These are phyloP conservation scores for Electrophaes corylata DNA, from an alignment of 2,888 invertebrate genomes.

Conservation along the genomic window DNA sequence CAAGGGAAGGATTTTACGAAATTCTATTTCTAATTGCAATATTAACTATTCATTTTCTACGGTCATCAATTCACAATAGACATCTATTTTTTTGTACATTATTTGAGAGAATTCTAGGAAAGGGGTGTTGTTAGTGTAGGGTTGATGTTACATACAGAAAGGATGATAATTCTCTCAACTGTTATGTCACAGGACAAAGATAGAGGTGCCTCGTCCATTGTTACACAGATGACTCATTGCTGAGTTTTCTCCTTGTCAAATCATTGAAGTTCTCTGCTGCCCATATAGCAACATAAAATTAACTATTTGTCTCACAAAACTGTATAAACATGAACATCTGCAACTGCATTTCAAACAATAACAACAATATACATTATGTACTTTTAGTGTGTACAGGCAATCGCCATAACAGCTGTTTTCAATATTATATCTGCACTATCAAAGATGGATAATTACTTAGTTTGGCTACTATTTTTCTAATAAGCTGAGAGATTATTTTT, in stretches of 20 bases:
- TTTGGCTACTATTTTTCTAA: background rate
- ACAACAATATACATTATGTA: conserved; percentile 33
- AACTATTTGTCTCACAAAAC: conserved; percentile 20
- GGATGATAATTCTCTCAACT: conserved; percentile 16
- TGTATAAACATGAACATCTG: conserved; percentile 30
- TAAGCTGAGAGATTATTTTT: background rate
- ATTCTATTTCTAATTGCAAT: conserved; percentile 6
- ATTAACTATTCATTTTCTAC: background rate
- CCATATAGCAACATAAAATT: conserved; percentile 14
- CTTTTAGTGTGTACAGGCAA: conserved; percentile 24
- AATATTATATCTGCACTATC: conserved; percentile 16
- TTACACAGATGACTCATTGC: background rate
- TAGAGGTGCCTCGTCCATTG: too few species aligned
- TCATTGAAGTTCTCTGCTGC: conserved; percentile 5
- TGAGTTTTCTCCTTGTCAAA: conserved; percentile 14
- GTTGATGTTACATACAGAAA: conserved; percentile 8
- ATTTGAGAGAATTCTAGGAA: conserved; percentile 14
- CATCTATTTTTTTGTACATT: background rate
- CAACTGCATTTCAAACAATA: conserved; percentile 27
- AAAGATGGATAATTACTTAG: background rate
- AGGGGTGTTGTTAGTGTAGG: conserved; percentile 8
- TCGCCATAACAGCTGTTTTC: conserved; percentile 13
- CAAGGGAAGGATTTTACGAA: background rate
- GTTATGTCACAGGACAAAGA: background rate
- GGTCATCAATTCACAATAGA: too few species aligned